Base-by-base conservation (phyloP, 2,888 invertebrate species). In the Bembecia ichneumoniformis region DNA sequence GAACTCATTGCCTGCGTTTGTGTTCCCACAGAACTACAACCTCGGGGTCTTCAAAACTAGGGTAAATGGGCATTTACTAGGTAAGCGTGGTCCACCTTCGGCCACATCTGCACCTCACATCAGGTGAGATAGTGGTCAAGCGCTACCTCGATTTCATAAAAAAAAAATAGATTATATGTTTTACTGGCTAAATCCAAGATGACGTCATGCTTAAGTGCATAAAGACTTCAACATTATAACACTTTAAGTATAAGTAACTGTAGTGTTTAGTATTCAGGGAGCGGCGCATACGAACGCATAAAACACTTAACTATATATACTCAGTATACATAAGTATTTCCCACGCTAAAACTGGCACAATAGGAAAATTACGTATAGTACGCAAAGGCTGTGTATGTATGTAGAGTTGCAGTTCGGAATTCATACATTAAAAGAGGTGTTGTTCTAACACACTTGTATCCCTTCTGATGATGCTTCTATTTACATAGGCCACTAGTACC, bases 341-440 rank as follows among this genome's bases (percentile, higher is more conserved):
- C 52, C 54, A 54, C 54, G 54, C 49, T 54, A 47, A 51, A 66
- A 63, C 63, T 69, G 57, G 64, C 63, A 77, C 77, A 77, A 74
- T 74, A 68, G 75, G 75, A 76, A 79, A 77, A 79, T 73, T 74
- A 70, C 71, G 71, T 72, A 64, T 64, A 48, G 55, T 47, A 52
- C 54, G 56, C 53, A 51, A 56, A 55, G 55, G 56, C 48, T 50
- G 40, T 52, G 35, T 50, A 59, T 47, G 20, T 55, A 1, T 58
- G 63, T 60, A 51, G 65, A 66, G 67, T 5, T 63, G 64, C 35
- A 13, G 11, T n/a, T n/a, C n/a, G n/a, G n/a, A n/a, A n/a, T n/a
- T n/a, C n/a, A n/a, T n/a, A n/a, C n/a, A n/a, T n/a, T n/a, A 5
- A 13, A 14, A 13, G 0, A n/a, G 4, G n/a, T 40, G 40, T 40